Base-by-base conservation (phyloP, 2,888 invertebrate species). In the Caenorhabditis doughertyi region DNA sequence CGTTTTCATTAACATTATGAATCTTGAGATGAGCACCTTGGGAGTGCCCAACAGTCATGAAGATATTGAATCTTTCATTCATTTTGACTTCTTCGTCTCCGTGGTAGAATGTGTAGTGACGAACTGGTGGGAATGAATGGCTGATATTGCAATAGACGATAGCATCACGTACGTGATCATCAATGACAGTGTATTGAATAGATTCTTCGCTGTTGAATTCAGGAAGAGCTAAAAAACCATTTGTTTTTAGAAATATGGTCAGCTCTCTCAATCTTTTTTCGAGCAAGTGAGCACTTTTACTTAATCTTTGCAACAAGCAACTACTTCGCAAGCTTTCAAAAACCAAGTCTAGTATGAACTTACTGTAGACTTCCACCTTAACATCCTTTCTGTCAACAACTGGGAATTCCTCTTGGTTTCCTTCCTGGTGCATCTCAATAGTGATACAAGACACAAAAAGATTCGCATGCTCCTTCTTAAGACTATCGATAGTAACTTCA, bases 111-210 rank as follows among this genome's bases (percentile, higher is more conserved):
- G 84, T 80, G 73, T 86, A 90, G 55, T 88, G 84, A 16, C 79
- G 74, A 13, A 85, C 86, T 18, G 84, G 81, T 27, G 90, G 90
- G 74, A 87, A 87, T 39, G 89, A 87, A 8, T 73, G 70, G n/a
- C 86, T 86, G n/a, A 89, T 88, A 56, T 89, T 88, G 83, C 90
- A 90, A 27, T 83, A 77, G 13, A 90, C 72, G 8, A 58, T 72
- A 8, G 77, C 83, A 55, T 76, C 65, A n/a, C 82, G 67, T 11
- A 56, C 79, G 18, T 83, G 67, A 23, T 71, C 53, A 23, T 83
- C 85, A 25, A 85, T 81, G 32, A 89, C 88, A 13, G 87, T 85
- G 79, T 87, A 87, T n/a, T 85, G 84, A 9, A 87, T 82, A 5
- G 86, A 79, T 60, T 84, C 84, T 0, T 82, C 71, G 11, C 65